phyloP scores from a whole-genome alignment of 2,113 vertebrate species.

The Cnemophilus loriae region DNA sequence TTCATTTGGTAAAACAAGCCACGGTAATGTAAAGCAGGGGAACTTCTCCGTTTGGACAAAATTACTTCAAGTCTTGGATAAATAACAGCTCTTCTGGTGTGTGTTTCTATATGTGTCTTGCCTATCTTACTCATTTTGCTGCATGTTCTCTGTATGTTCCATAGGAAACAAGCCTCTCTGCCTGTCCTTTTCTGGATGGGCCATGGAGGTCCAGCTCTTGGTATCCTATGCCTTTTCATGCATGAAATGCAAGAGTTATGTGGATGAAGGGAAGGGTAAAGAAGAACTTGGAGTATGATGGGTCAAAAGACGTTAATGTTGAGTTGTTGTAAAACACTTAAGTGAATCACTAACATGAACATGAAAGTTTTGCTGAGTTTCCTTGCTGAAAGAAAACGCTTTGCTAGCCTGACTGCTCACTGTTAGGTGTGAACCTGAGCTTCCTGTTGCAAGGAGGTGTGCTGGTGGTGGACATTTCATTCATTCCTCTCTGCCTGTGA shows the following conservation, averaged over 20 bases:
- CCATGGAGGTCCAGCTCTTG: rapidly evolving
- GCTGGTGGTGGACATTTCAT: background rate
- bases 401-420: background rate
- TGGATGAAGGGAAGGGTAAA: background rate
- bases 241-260: rapidly evolving
- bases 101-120: background rate
- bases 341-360: background rate
- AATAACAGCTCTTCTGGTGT: background rate
- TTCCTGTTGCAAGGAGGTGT: rapidly evolving
- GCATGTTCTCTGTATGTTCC: rapidly evolving
- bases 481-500: background rate
- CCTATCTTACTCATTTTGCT: background rate
- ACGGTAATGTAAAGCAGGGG: background rate
- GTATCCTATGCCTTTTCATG: background rate
- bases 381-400: background rate
- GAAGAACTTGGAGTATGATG: background rate
- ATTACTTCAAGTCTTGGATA: background rate
- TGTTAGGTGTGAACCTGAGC: background rate
- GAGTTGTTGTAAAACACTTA: background rate
- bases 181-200: rapidly evolving
- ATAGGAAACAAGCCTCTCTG: background rate
- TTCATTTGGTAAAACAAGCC: background rate
- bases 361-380: background rate
- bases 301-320: background rate
- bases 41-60: background rate